phyloP scores from a whole-genome alignment of 2,888 invertebrate genomes.

The Drosophila colorata region DNA sequence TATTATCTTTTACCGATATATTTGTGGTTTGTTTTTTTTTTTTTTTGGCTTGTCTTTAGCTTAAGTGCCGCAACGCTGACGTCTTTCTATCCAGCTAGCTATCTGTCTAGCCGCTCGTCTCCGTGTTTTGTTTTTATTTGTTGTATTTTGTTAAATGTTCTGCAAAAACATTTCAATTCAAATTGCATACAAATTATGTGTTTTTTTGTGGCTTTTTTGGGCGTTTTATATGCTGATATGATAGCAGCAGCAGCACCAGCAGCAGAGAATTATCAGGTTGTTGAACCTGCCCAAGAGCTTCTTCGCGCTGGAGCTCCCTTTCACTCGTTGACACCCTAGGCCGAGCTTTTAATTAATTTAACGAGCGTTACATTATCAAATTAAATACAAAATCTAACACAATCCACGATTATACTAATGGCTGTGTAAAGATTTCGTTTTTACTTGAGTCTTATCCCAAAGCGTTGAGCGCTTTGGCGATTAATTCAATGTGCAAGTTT shows the following conservation, averaged over 20 bases:
- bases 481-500: constrained; percentile 52
- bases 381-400: constrained; percentile 34
- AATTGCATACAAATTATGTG: constrained; percentile 62
- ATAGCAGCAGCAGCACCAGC: constrained; percentile 17
- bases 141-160: constrained; percentile 30
- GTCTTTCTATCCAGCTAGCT: constrained; percentile 40
- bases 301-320: neutral
- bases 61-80: constrained; percentile 43
- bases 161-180: constrained; percentile 46
- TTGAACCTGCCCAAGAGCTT: constrained; percentile 47
- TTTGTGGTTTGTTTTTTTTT: constrained; percentile 22
- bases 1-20: constrained; percentile 78
- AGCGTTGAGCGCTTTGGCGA: constrained; percentile 29
- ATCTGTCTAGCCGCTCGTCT: constrained; percentile 13
- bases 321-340: neutral
- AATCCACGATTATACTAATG: constrained; percentile 48
- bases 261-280: constrained; percentile 51
- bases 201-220: constrained; percentile 10
- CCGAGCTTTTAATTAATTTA: constrained; percentile 30
- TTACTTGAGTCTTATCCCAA: constrained; percentile 17
- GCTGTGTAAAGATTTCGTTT: constrained; percentile 25
- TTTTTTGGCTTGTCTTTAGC: constrained; percentile 35
- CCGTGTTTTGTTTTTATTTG: neutral
- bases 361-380: constrained; percentile 31
- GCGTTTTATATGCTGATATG: constrained; percentile 20